Conservation (phyloP, 2,888 invertebrate genomes). For the Nysson spinosus region DNA sequence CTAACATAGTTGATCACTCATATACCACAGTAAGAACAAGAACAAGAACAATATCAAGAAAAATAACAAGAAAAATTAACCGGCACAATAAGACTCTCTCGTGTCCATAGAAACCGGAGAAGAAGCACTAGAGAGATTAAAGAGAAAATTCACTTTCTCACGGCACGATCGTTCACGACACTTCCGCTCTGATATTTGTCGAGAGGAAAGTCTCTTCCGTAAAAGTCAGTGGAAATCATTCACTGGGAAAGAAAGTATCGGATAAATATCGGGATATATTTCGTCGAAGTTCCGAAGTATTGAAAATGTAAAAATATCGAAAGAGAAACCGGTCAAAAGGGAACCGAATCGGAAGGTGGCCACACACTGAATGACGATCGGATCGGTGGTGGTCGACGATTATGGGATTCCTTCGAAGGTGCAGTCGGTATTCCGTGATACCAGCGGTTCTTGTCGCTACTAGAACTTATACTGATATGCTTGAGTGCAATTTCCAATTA, state of each 20-base stretch:
- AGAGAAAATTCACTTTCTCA: slow-evolving; percentile 12
- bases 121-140: neutral
- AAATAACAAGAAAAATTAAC: too few species aligned
- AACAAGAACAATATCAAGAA: too few species aligned
- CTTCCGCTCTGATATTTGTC: neutral
- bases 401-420: slow-evolving; percentile 41
- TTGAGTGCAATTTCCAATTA: slow-evolving; percentile 5
- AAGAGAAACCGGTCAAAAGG: slow-evolving; percentile 21
- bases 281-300: too few species aligned
- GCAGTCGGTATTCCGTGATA: slow-evolving; percentile 42
- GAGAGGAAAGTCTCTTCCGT: neutral
- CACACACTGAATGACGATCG: slow-evolving; percentile 47
- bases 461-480: slow-evolving; percentile 5
- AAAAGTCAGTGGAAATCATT: too few species aligned
- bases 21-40: too few species aligned
- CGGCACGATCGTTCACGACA: slow-evolving; percentile 21
- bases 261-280: too few species aligned
- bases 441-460: slow-evolving; percentile 29
- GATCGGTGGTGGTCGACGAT: slow-evolving; percentile 36
- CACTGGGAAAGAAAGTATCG: too few species aligned
- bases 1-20: too few species aligned
- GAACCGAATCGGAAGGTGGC: slow-evolving; percentile 41
- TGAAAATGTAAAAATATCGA: too few species aligned
- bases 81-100: neutral
- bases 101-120: neutral